phyloP scores from a whole-genome alignment of 2,797 vertebrate genomes.

The Peromyscus attwateri region DNA sequence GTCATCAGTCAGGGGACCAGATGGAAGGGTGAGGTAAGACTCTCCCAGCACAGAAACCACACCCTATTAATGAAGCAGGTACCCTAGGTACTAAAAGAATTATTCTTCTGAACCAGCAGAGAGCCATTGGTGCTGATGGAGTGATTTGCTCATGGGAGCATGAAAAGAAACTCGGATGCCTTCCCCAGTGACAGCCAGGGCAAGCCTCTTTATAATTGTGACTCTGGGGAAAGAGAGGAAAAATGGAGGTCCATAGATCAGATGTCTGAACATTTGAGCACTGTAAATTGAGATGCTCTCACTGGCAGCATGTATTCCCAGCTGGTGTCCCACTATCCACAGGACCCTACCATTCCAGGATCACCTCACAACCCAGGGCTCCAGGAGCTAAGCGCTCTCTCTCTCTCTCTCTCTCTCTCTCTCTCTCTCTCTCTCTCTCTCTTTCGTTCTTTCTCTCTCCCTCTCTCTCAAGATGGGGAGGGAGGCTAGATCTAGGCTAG shows the following conservation, averaged over 20 bases:
- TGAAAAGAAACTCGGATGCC: neutral
- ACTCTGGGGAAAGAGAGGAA: neutral
- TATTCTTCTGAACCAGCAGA: neutral
- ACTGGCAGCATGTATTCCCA: neutral
- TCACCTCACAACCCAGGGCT: neutral
- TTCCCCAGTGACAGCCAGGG: neutral
- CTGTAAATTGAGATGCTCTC: neutral
- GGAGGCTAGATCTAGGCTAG: neutral
- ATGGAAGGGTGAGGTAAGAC: constrained; percentile 73
- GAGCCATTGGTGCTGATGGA: neutral
- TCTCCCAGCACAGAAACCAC: constrained; percentile 13
- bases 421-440: neutral
- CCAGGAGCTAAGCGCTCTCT: neutral
- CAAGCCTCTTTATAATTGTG: neutral
- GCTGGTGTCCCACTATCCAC: neutral
- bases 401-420: neutral
- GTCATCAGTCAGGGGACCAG: constrained; percentile 72
- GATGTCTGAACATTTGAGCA: neutral
- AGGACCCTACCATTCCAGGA: neutral
- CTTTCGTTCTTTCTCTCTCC: neutral
- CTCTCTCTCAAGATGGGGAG: neutral
- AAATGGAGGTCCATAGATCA: neutral
- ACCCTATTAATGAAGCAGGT: constrained; percentile 12
- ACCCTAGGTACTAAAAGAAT: neutral
- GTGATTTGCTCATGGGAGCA: neutral